Evolutionary conservation across 2,113 vertebrate genomes (phyloP).

Genomic region (Trochalopteron elliotii): DNA sequence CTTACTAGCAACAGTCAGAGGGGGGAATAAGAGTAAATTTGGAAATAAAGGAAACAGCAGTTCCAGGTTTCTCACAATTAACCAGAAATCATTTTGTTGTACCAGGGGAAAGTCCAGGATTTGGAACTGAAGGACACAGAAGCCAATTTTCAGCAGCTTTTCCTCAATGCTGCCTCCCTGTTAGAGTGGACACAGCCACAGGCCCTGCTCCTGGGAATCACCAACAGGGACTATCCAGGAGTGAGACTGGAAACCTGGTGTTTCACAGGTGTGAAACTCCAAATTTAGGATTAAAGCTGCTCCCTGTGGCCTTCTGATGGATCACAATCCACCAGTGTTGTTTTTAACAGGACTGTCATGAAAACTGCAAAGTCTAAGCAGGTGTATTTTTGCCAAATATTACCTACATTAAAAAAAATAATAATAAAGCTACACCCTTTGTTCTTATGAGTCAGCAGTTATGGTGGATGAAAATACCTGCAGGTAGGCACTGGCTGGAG

Average conservation of each 20-base stretch:
- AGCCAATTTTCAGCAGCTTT: not conserved
- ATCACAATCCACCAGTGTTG: not conserved
- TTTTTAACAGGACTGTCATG: not conserved
- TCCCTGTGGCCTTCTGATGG: not conserved
- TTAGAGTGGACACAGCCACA: too few species aligned
- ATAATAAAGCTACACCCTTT: not conserved
- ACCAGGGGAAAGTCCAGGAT: not conserved
- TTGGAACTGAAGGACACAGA: not conserved
- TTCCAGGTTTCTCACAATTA: not conserved
- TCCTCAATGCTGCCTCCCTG: not conserved
- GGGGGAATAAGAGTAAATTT: not conserved
- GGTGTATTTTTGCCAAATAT: not conserved
- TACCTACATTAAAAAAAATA: not conserved
- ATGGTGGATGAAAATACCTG: not conserved
- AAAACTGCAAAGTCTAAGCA: not conserved
- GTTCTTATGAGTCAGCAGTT: not conserved
- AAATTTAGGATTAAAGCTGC: not conserved
- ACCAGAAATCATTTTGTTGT: not conserved
- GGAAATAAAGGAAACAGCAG: not conserved
- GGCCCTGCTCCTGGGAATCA: not conserved
- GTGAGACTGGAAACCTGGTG: not conserved
- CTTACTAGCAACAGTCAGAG: not conserved
- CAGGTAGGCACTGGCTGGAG: not conserved
- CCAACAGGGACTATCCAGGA: rapidly evolving
- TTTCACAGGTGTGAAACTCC: not conserved